Evolutionary conservation across 2,888 invertebrate genomes (phyloP).

Genomic region (Leucophenga maculata): DNA sequence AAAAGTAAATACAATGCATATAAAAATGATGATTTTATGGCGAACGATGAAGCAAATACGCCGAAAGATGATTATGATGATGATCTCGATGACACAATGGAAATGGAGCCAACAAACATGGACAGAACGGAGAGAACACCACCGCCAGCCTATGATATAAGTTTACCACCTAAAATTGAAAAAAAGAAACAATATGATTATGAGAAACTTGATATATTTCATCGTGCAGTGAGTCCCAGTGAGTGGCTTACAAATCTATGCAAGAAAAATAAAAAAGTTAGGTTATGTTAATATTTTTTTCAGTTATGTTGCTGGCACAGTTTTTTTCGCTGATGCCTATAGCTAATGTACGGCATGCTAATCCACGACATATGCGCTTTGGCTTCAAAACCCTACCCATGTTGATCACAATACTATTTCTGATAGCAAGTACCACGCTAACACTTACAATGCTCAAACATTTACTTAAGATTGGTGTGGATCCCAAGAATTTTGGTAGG

Average conservation of each 20-base stretch:
- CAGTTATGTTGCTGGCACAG: conserved; percentile 74
- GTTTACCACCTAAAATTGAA: conserved; percentile 24
- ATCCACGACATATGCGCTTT: conserved; percentile 65
- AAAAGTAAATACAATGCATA: neutral
- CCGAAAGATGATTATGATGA: neutral
- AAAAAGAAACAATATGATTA: conserved; percentile 32
- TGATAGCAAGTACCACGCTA: conserved; percentile 48
- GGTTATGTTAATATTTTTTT: neutral
- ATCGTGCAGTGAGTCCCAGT: conserved; percentile 73
- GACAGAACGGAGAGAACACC: neutral
- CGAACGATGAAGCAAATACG: neutral
- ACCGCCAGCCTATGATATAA: neutral
- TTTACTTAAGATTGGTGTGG: conserved; percentile 59
- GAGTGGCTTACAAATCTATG: conserved; percentile 32
- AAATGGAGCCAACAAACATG: neutral
- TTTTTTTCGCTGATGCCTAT: conserved; percentile 75
- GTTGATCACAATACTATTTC: conserved; percentile 49
- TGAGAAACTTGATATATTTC: conserved; percentile 69
- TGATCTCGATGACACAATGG: neutral
- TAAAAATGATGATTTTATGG: neutral
- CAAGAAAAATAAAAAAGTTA: too few species aligned
- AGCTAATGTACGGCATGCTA: conserved; percentile 70
- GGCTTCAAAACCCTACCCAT: conserved; percentile 57
- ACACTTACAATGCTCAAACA: conserved; percentile 47
- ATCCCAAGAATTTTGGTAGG: conserved; percentile 67